Base-by-base conservation (phyloP, 2,888 invertebrate genomes). In the Stenoptilia bipunctidactyla region DNA sequence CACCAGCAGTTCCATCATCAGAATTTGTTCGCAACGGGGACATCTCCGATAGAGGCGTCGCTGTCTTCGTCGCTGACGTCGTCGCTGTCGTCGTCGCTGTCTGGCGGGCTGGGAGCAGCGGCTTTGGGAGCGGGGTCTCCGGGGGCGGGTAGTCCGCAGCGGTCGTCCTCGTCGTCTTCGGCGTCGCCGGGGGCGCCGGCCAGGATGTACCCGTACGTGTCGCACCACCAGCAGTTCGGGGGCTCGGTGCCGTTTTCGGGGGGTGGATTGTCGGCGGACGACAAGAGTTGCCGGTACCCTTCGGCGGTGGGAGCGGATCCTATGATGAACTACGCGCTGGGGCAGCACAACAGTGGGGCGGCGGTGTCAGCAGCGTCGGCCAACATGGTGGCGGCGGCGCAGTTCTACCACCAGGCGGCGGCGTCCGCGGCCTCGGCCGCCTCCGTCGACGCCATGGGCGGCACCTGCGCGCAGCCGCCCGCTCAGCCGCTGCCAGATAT, bases 131-230 rank as follows among this genome's bases (percentile, higher is more conserved):
- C 85, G 49, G 85, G 85, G 61, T 85, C 85, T 50, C 85, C 85
- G 44, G 85, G 85, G 42, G 86, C 85, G 45, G 85, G 84, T 49
- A 87, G 88, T 67, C 87, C 88, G 83, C 89, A 88, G 79, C 85
- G 88, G 58, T 87, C 88, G 63, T 82, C 82, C 1, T 82, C 82
- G 30, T 83, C 89, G 41, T 89, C 90, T 49, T 89, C 88, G 61
- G 89, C 89, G 55, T 90, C 90, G 51, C 89, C 90, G 50, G 90
- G 90, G 42, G 90, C 89, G 60, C 89, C 91, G 51, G 88, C 91
- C 61, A 92, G 94, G 86, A 95, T 95, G 94, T 95, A 95, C 77
- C 95, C 95, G 2, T 95, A 95, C 88, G 94, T 95, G 61, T 92
- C 92, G 56, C 92, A 92, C 59, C 91, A 91, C 66, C 90, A 90